Evolutionary conservation across 1,140 invertebrate species (phyloP).

Genomic region (Trichonephila inaurata): DNA sequence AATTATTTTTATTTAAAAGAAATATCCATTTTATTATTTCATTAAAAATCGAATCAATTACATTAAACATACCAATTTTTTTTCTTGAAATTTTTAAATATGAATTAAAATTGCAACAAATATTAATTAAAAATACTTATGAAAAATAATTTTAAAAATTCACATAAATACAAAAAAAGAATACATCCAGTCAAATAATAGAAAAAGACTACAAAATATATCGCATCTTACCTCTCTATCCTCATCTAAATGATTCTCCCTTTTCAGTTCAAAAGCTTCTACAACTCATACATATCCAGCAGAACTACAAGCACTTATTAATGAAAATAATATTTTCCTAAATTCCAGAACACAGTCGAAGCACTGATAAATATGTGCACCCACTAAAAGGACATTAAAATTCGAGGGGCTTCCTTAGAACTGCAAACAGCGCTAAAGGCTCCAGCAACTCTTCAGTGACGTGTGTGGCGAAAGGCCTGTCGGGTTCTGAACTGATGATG

Average conservation of each 20-base stretch:
- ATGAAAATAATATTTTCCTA: background rate
- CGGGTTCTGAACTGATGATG: slow-evolving; percentile 20
- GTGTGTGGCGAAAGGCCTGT: slow-evolving; percentile 23
- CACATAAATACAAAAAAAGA: no score
- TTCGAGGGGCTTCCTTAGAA: background rate
- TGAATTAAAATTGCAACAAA: no score
- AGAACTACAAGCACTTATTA: background rate
- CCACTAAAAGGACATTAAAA: background rate
- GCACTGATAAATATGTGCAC: background rate
- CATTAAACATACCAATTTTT: no score
- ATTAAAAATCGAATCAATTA: no score
- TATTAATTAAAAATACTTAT: no score
- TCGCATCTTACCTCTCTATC: background rate
- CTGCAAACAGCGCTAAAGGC: background rate
- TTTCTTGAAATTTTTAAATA: no score
- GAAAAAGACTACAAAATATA: background rate
- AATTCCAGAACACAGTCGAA: slow-evolving; percentile 13
- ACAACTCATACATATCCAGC: background rate
- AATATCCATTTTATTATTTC: no score
- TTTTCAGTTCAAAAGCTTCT: background rate
- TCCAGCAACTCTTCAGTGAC: background rate
- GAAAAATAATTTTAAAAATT: no score
- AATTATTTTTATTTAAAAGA: no score
- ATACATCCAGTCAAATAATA: no score
- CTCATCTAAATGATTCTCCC: background rate